These are phyloP conservation scores for Semaprochilodus insignis DNA, from an alignment of 2,797 vertebrate genomes.

Conservation along the genomic window DNA sequence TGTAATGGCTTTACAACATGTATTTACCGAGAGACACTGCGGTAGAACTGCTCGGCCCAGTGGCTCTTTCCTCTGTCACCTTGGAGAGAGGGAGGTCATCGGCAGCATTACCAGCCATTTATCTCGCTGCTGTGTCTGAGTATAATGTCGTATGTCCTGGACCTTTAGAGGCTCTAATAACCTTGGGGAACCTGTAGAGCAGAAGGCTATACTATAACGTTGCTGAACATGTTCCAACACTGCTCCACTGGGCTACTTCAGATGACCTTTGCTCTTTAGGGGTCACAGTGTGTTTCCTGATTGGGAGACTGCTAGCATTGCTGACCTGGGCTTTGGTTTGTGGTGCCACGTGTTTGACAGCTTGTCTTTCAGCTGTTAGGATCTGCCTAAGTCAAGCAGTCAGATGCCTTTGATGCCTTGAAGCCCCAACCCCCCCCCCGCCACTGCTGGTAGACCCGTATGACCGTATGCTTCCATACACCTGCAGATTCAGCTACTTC, in stretches of 20 bases:
- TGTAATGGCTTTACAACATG: conserved; percentile 18
- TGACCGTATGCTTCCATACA: no score
- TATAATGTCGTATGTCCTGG: conserved; percentile 6
- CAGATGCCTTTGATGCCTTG: not conserved
- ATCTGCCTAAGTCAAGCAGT: not conserved
- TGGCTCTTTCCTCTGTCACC: conserved; percentile 19
- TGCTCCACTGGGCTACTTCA: not conserved
- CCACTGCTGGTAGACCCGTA: no score
- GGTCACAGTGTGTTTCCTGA: conserved; percentile 23
- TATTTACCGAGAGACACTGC: conserved; percentile 27
- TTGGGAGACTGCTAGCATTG: not conserved
- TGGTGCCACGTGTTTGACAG: not conserved
- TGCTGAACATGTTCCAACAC: conserved; percentile 8
- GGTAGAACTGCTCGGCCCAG: conserved; percentile 11
- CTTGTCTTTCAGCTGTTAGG: not conserved
- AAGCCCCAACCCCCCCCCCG: no score
- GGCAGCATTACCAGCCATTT: conserved; percentile 8
- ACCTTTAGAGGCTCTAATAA: conserved; percentile 12
- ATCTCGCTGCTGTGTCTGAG: conserved; percentile 18
- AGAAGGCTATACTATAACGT: not conserved
- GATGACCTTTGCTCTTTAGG: conserved; percentile 28
- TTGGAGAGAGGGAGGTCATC: conserved; percentile 22
- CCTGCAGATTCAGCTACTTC: no score
- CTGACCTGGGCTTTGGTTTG: conserved; percentile 7
- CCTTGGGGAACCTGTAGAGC: conserved; percentile 12